These are phyloP conservation scores for Archips crataeganus DNA, from an alignment of 2,888 invertebrate species.

Conservation along the genomic window DNA sequence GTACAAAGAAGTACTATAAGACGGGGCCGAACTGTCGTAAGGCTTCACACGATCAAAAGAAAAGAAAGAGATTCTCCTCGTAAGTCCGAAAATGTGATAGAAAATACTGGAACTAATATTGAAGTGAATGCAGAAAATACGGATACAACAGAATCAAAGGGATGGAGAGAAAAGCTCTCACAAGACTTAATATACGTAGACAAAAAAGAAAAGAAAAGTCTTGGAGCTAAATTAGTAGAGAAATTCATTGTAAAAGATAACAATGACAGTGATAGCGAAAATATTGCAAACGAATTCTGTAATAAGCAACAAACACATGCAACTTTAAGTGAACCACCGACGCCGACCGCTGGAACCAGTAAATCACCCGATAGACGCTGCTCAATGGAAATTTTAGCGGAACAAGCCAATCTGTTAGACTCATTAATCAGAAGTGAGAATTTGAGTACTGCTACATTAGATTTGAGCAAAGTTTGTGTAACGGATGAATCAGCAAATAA, in stretches of 20 bases:
- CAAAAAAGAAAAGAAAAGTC: constrained; percentile 87
- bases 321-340: constrained; percentile 48
- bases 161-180: constrained; percentile 88
- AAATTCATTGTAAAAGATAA: constrained; percentile 90
- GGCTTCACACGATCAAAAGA: constrained; percentile 88
- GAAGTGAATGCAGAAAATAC: constrained; percentile 38
- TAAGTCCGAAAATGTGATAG: constrained; percentile 58
- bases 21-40: constrained; percentile 90
- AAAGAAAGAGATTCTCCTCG: constrained; percentile 81
- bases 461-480: constrained; percentile 78
- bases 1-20: constrained; percentile 86
- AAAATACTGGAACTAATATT: constrained; percentile 20
- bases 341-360: constrained; percentile 47
- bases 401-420: constrained; percentile 84
- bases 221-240: constrained; percentile 91
- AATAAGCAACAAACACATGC: constrained; percentile 42
- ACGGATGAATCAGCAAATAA: constrained; percentile 47
- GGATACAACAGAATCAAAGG: constrained; percentile 48
- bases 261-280: constrained; percentile 61
- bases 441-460: constrained; percentile 75
- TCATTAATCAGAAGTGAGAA: constrained; percentile 83
- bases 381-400: constrained; percentile 85
- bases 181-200: constrained; percentile 83
- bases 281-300: constrained; percentile 25
- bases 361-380: constrained; percentile 79